These are phyloP conservation scores for Ptychoptera contaminata DNA, from an alignment of 2,888 invertebrate genomes.

Conservation along the genomic window DNA sequence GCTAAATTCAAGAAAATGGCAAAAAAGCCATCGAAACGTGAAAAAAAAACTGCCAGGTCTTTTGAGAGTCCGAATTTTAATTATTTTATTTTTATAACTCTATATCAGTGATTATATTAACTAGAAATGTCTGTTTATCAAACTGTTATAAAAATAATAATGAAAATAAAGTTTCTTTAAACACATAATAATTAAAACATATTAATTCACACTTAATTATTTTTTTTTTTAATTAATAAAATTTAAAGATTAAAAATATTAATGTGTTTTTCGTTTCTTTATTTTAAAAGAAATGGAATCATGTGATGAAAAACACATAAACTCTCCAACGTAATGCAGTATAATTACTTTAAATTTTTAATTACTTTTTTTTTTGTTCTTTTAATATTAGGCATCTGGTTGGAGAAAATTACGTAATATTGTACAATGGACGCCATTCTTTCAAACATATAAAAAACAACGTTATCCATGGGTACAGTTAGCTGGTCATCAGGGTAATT, in stretches of 20 bases:
- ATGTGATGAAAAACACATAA: background rate
- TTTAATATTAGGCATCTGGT: conserved; percentile 63
- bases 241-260: too few species aligned
- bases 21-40: too few species aligned
- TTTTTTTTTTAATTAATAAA: background rate
- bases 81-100: too few species aligned
- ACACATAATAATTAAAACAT: too few species aligned
- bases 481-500: conserved; percentile 90
- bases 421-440: conserved; percentile 93
- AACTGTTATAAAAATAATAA: too few species aligned
- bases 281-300: background rate
- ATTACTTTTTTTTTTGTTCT: conserved; percentile 10
- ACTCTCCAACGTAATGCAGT: conserved; percentile 4
- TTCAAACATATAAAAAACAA: conserved; percentile 91
- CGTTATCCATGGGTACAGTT: conserved; percentile 93
- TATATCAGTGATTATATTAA: too few species aligned
- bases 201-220: background rate
- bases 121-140: too few species aligned
- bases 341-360: conserved; percentile 1
- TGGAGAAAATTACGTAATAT: conserved; percentile 90
- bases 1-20: too few species aligned
- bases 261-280: too few species aligned
- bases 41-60: too few species aligned
- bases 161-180: too few species aligned
- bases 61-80: too few species aligned